phyloP scores from a whole-genome alignment of 2,888 invertebrate genomes.

The Mycogona germanica region DNA sequence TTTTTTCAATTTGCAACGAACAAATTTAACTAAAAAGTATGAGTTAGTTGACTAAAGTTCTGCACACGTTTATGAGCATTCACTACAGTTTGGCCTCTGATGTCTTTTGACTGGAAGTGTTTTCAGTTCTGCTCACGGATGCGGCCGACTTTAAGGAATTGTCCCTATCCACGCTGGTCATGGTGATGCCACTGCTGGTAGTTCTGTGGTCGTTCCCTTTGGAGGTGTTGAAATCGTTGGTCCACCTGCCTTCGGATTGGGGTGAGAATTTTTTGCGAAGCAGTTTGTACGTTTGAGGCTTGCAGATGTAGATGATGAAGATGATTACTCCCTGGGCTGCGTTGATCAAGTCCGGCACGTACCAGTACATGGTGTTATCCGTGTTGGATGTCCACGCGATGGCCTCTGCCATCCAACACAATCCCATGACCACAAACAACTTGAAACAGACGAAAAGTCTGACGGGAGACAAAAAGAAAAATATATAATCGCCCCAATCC shows the following conservation, averaged over 20 bases:
- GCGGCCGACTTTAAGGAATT: too few species aligned
- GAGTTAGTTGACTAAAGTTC: too few species aligned
- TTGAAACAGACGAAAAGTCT: constrained; percentile 16
- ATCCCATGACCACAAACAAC: constrained; percentile 17
- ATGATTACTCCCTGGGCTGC: constrained; percentile 16
- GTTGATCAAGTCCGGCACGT: constrained; percentile 11
- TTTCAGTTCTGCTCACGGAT: too few species aligned
- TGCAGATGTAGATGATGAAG: constrained; percentile 18
- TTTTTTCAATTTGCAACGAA: too few species aligned
- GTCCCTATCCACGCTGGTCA: not conserved
- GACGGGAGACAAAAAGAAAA: too few species aligned
- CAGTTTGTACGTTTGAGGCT: constrained; percentile 13
- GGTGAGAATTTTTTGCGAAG: constrained; percentile 8
- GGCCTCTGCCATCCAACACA: constrained; percentile 16
- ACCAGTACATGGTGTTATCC: not conserved
- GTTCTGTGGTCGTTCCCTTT: not conserved
- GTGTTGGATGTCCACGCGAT: constrained; percentile 4
- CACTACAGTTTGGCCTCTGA: too few species aligned
- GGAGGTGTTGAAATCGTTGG: constrained; percentile 6
- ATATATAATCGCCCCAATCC: too few species aligned
- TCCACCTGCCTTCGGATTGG: constrained; percentile 7
- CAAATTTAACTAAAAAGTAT: too few species aligned
- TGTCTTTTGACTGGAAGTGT: too few species aligned
- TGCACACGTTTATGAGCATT: too few species aligned
- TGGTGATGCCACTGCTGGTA: constrained; percentile 9